Evolutionary conservation across 2,888 invertebrate species (phyloP), one percentile per base, ranked within the genome.

Genomic region (Hartigia nigra): DNA sequence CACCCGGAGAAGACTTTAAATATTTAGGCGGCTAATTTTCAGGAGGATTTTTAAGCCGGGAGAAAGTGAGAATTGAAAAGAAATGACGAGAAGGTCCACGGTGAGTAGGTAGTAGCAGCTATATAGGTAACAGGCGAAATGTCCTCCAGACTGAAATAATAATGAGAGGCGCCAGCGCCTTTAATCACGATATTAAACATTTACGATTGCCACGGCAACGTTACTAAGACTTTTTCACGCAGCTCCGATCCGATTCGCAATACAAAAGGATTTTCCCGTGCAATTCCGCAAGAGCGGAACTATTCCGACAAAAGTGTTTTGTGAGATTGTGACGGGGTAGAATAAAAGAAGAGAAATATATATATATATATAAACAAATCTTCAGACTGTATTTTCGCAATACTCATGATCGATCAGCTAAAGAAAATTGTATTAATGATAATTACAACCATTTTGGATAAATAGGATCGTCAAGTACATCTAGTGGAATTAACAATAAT

Each of bases 171-270:
- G 90, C 89, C 89, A 88, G 89, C 86, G 90, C 89, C 91, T 91
- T 91, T 91, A 91, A 91, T 91, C 91, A 91, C 90, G 91, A 91
- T 91, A 91, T 91, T 91, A 91, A 91, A 91, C 89, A 91, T 91
- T 90, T 90, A 91, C 89, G 90, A 91, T 91, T 89, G 88, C 88
- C 87, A 70, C 31, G 55, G 81, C 83, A 85, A 80, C 85, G 81
- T 84, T 83, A 82, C 83, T 85, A 84, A 87, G 88, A 83, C 82
- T 81, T 82, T 55, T 81, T 83, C 82, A 79, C 80, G 78, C 80
- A 78, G 74, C 81, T 82, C 83, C 84, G 84, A 80, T 81, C 82
- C 77, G 81, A 83, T 82, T 82, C 72, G 72, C 72, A 5, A 34
- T 34, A 72, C 72, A 72, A 72, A 72, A 72, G 72, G 31, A 32